These are phyloP conservation scores for Terebella lapidaria DNA, from an alignment of 2,888 invertebrate genomes.

Conservation along the genomic window DNA sequence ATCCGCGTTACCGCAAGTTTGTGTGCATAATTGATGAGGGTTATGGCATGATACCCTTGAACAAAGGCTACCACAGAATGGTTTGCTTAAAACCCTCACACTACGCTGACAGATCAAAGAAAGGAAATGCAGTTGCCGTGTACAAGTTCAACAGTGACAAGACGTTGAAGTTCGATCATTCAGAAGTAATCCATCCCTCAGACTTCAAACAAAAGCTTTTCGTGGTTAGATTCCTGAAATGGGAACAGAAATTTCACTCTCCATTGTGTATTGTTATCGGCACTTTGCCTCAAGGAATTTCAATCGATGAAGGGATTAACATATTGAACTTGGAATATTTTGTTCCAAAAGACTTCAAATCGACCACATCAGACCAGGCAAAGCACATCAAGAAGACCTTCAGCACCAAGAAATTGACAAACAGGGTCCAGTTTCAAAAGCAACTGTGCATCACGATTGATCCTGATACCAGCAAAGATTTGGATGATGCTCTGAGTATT, in stretches of 20 bases:
- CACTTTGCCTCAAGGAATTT: slow-evolving; percentile 29
- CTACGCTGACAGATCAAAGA: slow-evolving; percentile 23
- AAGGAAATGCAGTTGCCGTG: slow-evolving; percentile 33
- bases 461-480: slow-evolving; percentile 81
- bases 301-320: slow-evolving; percentile 28
- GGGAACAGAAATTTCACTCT: slow-evolving; percentile 32
- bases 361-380: slow-evolving; percentile 27
- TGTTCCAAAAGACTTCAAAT: slow-evolving; percentile 27
- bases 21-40: slow-evolving; percentile 38
- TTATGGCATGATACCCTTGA: slow-evolving; percentile 38
- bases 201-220: slow-evolving; percentile 34
- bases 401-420: slow-evolving; percentile 29
- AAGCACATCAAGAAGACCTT: slow-evolving; percentile 26
- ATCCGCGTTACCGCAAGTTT: slow-evolving; percentile 32
- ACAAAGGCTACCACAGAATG: slow-evolving; percentile 33
- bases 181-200: slow-evolving; percentile 29
- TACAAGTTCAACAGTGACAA: slow-evolving; percentile 30
- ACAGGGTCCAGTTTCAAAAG: slow-evolving; percentile 55
- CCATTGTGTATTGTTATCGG: slow-evolving; percentile 44
- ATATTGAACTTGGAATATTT: slow-evolving; percentile 37
- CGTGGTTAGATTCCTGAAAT: slow-evolving; percentile 41
- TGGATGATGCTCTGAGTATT: slow-evolving; percentile 91
- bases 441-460: slow-evolving; percentile 89
- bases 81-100: slow-evolving; percentile 30
- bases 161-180: slow-evolving; percentile 32